Conservation (phyloP, 2,113 vertebrate species). For the Callorhinus ursinus region DNA sequence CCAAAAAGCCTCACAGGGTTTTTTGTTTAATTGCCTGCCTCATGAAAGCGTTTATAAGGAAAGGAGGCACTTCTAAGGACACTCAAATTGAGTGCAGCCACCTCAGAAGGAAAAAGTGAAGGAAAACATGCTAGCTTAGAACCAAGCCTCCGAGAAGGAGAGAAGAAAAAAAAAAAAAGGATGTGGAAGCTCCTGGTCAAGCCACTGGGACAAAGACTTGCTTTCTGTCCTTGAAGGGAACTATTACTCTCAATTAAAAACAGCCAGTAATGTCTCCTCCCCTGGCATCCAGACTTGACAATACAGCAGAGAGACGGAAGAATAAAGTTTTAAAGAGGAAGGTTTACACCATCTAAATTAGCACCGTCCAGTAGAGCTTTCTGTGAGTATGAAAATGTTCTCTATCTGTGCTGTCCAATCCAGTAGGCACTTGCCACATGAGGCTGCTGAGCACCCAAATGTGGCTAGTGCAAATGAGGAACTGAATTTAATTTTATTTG, state of each 20-base stretch:
- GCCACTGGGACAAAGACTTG: neutral
- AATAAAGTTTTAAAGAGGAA: neutral
- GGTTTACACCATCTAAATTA: neutral
- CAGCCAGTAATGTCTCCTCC: neutral
- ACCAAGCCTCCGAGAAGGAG: neutral
- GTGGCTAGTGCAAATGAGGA: neutral
- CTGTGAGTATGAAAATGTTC: neutral
- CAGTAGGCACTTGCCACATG: neutral
- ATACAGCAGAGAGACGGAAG: neutral
- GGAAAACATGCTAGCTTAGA: neutral
- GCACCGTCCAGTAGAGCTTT: neutral
- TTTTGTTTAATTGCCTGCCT: neutral
- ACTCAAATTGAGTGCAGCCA: neutral
- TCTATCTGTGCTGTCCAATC: neutral
- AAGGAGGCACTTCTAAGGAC: neutral
- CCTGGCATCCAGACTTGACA: neutral
- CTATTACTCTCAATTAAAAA: neutral
- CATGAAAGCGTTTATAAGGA: neutral
- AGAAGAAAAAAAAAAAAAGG: neutral
- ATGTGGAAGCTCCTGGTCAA: neutral
- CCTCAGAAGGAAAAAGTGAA: neutral
- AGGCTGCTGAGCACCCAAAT: neutral
- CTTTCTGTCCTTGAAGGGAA: neutral
- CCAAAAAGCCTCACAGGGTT: neutral
- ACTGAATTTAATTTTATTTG: neutral